A percentile compares a stretch with the other conserved stretches of the same genome.
These are phyloP conservation scores for Belonocnema kinseyi DNA, from an alignment of 1,140 invertebrate genomes.

Conservation along the genomic window DNA sequence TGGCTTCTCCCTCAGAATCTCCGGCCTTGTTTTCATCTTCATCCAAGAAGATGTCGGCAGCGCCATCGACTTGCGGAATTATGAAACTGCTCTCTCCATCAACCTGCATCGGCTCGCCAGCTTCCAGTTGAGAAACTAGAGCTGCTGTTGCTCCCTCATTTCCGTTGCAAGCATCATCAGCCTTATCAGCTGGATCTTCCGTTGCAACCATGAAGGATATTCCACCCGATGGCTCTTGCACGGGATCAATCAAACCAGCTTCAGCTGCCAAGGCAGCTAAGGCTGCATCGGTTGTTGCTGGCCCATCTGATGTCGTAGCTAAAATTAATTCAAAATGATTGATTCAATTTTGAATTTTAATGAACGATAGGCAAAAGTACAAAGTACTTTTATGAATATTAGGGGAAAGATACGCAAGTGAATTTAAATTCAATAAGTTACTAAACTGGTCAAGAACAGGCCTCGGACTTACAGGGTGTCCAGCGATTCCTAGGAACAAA, in stretches of 20 bases:
- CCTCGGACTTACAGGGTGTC: too few species aligned
- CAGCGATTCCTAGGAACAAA: too few species aligned
- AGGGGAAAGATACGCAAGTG: too few species aligned
- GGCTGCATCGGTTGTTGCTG: constrained; percentile 81
- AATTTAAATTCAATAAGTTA: too few species aligned
- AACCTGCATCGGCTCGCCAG: constrained; percentile 70
- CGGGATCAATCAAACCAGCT: constrained; percentile 80
- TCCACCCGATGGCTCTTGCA: constrained; percentile 70
- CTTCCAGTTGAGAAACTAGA: constrained; percentile 62
- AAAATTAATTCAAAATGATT: constrained; percentile 39
- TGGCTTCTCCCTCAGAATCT: constrained; percentile 48
- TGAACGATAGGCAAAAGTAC: too few species aligned
- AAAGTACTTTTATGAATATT: too few species aligned
- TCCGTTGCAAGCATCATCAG: constrained; percentile 72
- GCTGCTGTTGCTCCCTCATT: constrained; percentile 63
- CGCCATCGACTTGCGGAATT: constrained; percentile 72
- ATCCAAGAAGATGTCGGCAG: constrained; percentile 63
- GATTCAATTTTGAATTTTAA: too few species aligned
- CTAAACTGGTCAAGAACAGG: too few species aligned
- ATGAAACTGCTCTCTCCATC: constrained; percentile 71
- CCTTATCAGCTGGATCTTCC: constrained; percentile 62
- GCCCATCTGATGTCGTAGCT: constrained; percentile 78
- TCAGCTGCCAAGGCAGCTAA: constrained; percentile 81
- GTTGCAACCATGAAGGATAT: constrained; percentile 70
- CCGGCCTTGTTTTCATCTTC: constrained; percentile 60